A percentile compares a stretch with the other conserved stretches of the same genome.
Evolutionary conservation across 53 echinoderm and acorn worm species (phyloP).

Genomic region (Holothuria scabra): DNA sequence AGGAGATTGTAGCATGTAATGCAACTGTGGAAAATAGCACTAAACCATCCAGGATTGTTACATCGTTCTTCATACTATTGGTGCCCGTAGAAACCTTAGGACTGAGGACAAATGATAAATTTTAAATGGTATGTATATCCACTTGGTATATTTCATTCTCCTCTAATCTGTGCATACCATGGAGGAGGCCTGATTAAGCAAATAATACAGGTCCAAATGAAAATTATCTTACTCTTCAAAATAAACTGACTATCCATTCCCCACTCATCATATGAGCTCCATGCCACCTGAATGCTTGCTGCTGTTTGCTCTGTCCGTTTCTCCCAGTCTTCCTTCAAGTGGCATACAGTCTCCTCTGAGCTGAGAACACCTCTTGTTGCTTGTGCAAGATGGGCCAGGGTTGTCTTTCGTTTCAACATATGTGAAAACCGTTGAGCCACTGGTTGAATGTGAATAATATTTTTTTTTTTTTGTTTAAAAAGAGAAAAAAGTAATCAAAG

Average conservation of each 20-base stretch:
- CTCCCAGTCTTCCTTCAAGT: conserved; percentile 84
- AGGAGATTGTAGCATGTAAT: no score
- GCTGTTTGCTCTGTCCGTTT: conserved; percentile 77
- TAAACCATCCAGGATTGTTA: no score
- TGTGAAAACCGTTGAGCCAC: conserved; percentile 79
- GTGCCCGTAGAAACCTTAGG: no score
- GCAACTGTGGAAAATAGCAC: no score
- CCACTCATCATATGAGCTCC: conserved; percentile 60
- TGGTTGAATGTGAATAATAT: conserved; percentile 35
- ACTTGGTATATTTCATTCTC: no score
- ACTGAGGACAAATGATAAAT: no score
- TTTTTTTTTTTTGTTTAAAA: neutral
- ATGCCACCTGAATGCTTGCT: conserved; percentile 75
- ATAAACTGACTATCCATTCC: conserved; percentile 4
- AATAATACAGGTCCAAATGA: no score
- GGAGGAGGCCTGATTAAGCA: no score
- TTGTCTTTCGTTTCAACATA: conserved; percentile 82
- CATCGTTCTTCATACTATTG: no score
- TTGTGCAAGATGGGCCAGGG: conserved; percentile 87
- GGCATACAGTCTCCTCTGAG: conserved; percentile 44
- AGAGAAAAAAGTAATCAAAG: no score
- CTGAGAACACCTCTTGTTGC: conserved; percentile 35
- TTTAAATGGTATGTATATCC: no score
- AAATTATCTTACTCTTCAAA: neutral
- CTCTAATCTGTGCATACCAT: no score